These are phyloP conservation scores for Ophthalmolycus amberensis DNA, from an alignment of 2,113 vertebrate species.

Conservation along the genomic window DNA sequence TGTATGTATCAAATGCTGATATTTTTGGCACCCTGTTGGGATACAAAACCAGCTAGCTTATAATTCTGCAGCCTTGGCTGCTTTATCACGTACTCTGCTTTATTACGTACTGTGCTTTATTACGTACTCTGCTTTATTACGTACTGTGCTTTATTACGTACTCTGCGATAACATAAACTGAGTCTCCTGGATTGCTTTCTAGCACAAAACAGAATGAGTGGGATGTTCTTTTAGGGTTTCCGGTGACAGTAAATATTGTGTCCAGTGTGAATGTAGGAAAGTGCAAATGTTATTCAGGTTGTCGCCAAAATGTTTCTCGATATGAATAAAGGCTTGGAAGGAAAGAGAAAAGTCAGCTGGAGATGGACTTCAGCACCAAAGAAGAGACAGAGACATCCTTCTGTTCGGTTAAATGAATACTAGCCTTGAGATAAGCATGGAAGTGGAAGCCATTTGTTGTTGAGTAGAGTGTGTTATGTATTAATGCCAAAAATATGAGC, in stretches of 20 bases:
- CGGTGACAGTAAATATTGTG: not conserved
- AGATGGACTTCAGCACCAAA: not conserved
- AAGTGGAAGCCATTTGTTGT: not conserved
- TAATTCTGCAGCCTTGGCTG: not conserved
- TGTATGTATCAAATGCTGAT: not conserved
- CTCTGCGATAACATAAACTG: not conserved
- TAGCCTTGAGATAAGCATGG: conserved; percentile 16
- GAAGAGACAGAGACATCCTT: conserved; percentile 3
- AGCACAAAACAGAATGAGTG: not conserved
- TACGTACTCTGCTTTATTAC: too few relatives aligned
- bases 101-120: too few relatives aligned
- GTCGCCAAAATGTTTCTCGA: not conserved
- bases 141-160: too few relatives aligned
- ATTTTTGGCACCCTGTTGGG: not conserved
- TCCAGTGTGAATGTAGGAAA: not conserved
- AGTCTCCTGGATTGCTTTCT: not conserved
- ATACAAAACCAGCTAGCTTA: not conserved
- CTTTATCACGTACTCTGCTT: not conserved
- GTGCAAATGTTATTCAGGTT: not conserved
- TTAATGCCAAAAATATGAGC: conserved; percentile 20
- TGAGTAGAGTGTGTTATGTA: not conserved
- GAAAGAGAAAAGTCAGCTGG: not conserved
- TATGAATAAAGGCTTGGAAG: not conserved
- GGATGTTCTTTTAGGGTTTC: not conserved
- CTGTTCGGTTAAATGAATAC: not conserved